phyloP scores from a whole-genome alignment of 1,140 invertebrate species.

The Delia radicum region DNA sequence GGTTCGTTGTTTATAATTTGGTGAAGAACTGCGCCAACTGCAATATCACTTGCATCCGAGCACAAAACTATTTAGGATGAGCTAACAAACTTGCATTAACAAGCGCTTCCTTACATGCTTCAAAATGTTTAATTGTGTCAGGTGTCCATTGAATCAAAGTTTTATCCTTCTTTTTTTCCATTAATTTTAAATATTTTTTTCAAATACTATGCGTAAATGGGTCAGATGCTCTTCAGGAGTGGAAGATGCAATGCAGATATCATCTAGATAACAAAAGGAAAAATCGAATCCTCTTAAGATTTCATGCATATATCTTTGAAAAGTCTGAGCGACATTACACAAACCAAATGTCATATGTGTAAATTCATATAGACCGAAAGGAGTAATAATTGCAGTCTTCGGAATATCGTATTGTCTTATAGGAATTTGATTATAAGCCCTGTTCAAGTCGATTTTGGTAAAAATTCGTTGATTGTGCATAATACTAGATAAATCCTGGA shows the following conservation, averaged over 20 bases:
- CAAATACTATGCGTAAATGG: constrained; percentile 36
- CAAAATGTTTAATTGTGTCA: constrained; percentile 31
- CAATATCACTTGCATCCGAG: constrained; percentile 36
- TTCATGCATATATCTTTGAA: background rate
- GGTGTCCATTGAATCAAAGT: constrained; percentile 24
- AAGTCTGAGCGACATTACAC: background rate
- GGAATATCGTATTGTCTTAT: no score
- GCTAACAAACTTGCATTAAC: constrained; percentile 31
- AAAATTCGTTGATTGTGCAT: no score
- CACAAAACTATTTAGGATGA: constrained; percentile 29
- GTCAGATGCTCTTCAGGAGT: constrained; percentile 35
- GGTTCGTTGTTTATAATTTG: constrained; percentile 27
- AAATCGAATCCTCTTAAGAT: background rate
- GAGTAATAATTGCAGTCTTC: background rate
- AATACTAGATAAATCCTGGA: no score
- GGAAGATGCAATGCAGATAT: background rate
- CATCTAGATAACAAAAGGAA: background rate
- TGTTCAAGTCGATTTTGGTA: no score
- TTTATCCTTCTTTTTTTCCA: constrained; percentile 38
- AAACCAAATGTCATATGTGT: background rate
- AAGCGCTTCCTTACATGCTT: constrained; percentile 38
- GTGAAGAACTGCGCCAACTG: constrained; percentile 38
- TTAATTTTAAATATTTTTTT: constrained; percentile 34
- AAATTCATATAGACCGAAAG: background rate
- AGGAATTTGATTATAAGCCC: no score